Conservation (phyloP, 2,113 vertebrate genomes). For the Gymnocephalus cernua region DNA sequence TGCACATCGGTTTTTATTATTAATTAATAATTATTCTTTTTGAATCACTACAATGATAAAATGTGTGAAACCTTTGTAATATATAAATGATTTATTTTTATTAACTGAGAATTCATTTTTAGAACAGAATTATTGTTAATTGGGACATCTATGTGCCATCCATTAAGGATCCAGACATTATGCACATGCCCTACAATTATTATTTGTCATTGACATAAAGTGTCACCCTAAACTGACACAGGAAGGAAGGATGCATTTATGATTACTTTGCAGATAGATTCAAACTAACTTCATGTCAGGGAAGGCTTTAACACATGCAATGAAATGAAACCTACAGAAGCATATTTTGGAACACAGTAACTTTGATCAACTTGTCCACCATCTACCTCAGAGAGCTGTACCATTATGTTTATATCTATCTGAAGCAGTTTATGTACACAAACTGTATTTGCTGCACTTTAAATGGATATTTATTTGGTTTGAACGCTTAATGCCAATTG, state of each 20-base stretch:
- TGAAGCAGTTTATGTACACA: neutral
- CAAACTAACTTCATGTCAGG: neutral
- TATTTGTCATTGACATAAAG: too few relatives aligned
- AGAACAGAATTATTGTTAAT: neutral
- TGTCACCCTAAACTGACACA: neutral
- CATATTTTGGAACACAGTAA: neutral
- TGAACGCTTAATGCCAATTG: neutral
- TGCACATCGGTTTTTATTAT: too few relatives aligned
- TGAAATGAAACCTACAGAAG: neutral
- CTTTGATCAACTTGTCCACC: neutral
- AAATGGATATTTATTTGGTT: neutral
- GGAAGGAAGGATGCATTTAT: neutral
- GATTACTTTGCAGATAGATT: neutral
- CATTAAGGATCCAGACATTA: neutral
- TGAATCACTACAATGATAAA: neutral
- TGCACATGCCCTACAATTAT: neutral
- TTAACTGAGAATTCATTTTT: too few relatives aligned
- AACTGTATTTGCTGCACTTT: neutral
- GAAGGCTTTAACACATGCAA: neutral
- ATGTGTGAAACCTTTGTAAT: neutral
- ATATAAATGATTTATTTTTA: neutral
- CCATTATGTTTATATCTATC: neutral
- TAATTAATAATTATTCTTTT: neutral
- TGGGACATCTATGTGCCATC: too few relatives aligned
- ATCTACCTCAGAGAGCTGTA: constrained; percentile 27